These are phyloP conservation scores for Oncopeltus fasciatus DNA, from an alignment of 1,140 invertebrate genomes.

Conservation along the genomic window DNA sequence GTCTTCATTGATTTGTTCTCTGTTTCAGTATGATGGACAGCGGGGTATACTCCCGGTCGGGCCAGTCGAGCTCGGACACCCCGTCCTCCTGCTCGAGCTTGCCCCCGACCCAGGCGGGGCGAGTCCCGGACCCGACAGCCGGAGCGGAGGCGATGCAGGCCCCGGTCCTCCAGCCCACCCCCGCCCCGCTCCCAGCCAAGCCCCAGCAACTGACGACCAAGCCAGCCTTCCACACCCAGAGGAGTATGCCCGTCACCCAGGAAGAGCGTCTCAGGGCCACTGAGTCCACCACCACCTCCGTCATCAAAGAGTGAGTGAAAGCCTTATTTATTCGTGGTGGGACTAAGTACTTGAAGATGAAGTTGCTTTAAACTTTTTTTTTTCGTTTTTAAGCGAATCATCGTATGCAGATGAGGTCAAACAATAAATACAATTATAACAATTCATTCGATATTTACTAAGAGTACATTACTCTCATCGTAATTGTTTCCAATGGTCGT, in stretches of 20 bases:
- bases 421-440: too few species aligned
- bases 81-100: slow-evolving; percentile 13
- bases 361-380: too few species aligned
- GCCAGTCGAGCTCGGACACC: slow-evolving; percentile 2
- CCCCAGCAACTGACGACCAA: not conserved
- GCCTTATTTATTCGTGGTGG: too few species aligned
- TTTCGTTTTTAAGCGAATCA: too few species aligned
- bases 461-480: too few species aligned
- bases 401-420: too few species aligned
- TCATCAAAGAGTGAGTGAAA: slow-evolving; percentile 1
- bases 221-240: slow-evolving; percentile 6
- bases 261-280: not conserved
- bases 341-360: too few species aligned
- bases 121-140: not conserved
- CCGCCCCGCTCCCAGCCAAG: not conserved
- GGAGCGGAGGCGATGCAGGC: not conserved
- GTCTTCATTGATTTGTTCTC: not conserved
- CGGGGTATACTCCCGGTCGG: slow-evolving; percentile 19
- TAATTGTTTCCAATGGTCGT: too few species aligned
- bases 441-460: too few species aligned
- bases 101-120: not conserved
- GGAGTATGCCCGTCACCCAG: not conserved
- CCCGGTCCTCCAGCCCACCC: not conserved
- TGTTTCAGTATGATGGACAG: slow-evolving; percentile 20
- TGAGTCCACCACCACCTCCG: too few species aligned